Percentiles rank a stretch among this genome's conserved stretches.
Conservation (phyloP, 2,888 invertebrate species). For the Nycteola revayana region DNA sequence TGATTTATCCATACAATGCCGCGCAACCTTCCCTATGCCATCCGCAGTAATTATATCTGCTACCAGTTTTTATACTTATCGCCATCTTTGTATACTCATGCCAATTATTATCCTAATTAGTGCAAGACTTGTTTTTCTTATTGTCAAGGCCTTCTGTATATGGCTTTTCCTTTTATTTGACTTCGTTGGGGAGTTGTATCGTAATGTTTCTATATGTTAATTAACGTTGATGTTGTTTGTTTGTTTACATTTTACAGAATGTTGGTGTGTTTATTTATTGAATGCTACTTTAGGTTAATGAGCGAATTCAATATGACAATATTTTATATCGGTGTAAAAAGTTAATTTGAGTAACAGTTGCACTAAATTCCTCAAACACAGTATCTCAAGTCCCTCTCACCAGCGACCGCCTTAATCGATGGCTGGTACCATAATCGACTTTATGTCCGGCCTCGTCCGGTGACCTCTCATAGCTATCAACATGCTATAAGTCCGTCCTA, state of each 20-base stretch:
- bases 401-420: too few species aligned
- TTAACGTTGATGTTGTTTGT: too few species aligned
- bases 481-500: too few species aligned
- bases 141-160: not conserved
- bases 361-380: too few species aligned
- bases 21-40: slow-evolving; percentile 15
- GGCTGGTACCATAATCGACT: too few species aligned
- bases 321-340: too few species aligned
- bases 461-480: too few species aligned
- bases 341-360: too few species aligned
- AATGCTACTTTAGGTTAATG: not conserved
- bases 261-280: not conserved
- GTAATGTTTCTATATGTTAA: too few species aligned
- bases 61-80: slow-evolving; percentile 14
- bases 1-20: slow-evolving; percentile 4
- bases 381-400: too few species aligned
- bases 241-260: not conserved
- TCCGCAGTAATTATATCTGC: slow-evolving; percentile 15
- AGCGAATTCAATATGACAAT: too few species aligned
- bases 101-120: slow-evolving; percentile 16
- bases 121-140: slow-evolving; percentile 11
- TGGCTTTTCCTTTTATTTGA: slow-evolving; percentile 2
- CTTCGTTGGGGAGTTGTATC: not conserved
- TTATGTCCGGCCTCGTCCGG: too few species aligned
- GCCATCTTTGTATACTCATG: slow-evolving; percentile 13